Base-by-base conservation (phyloP, 1,140 invertebrate genomes). In the Coptotermes formosanus region DNA sequence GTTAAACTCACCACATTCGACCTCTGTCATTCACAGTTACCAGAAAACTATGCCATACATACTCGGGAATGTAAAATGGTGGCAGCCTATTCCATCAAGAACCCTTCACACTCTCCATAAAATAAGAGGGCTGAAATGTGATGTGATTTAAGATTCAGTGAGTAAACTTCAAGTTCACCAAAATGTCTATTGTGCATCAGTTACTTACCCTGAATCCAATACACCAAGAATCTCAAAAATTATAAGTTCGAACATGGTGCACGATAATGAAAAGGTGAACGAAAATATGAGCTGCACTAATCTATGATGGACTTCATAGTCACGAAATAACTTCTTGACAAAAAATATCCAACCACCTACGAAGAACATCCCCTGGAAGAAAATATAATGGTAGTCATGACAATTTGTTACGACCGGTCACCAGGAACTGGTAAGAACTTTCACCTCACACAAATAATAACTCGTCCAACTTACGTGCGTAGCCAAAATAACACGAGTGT, bases 181-280 rank as follows among this genome's bases (percentile, higher is more conserved):
- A 38, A 84, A 32, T 84, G 38, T 23, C 38, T 64, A 38, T 14
- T 32, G 21, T 64, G 45, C 38, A 38, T 48, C 16, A 43, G 4
- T 89, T 90, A 88, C 91, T 91, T 92, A 95, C 95, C 92, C 95
- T 88, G 94, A 93, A 90, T 99, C 97, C 86, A 99, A 91, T 87
- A 99, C 94, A 82, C 96, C 98, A 84, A 99, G 92, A 89, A 99
- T 99, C 93, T 99, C 99, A 93, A 99, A 99, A 90, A 99, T 99
- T 87, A 99, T 99, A 44, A 99, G 92, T 91, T 99, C 99, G 92
- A 99, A 99, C 97, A 99, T 99, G 11, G 98, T 99, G 90, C 99
- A 99, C 25, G 98, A 99, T 7, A 99, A 91, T 11, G 99, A 96
- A 91, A 99, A 99, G 75, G 98, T 99, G 12, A 96, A 94, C 1